Evolutionary conservation across 2,113 vertebrate species (phyloP).

Genomic region (Otis tarda): DNA sequence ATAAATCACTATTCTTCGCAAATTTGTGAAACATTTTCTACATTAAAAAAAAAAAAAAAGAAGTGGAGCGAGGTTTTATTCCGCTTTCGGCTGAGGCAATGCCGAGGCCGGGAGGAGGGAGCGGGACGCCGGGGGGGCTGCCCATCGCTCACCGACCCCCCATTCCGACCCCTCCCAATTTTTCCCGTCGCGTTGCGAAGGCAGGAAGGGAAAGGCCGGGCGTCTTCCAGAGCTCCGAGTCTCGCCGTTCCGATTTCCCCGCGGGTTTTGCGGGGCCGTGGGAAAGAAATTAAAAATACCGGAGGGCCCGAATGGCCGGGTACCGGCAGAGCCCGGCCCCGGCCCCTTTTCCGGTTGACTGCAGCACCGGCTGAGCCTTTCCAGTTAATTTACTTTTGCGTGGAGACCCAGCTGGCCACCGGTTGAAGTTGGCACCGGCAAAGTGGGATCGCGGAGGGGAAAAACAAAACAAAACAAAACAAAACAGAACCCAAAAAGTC

Average conservation of each 20-base stretch:
- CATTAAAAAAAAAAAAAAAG: no score
- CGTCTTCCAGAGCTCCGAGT: neutral
- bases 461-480: no score
- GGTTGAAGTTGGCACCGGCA: conserved; percentile 18
- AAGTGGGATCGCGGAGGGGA: neutral
- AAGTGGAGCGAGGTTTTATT: neutral
- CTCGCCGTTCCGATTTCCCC: neutral
- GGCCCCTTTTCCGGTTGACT: conserved; percentile 25
- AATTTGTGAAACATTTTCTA: neutral
- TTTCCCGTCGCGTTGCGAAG: neutral
- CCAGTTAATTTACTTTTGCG: conserved; percentile 67
- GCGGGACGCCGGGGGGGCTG: neutral
- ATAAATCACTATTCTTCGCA: neutral
- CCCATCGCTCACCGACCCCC: neutral
- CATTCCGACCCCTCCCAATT: no score
- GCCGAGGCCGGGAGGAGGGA: neutral
- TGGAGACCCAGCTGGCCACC: conserved; percentile 60
- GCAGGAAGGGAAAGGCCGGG: neutral
- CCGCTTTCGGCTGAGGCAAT: neutral
- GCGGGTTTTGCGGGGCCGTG: neutral
- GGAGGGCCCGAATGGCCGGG: neutral
- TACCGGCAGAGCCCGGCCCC: neutral
- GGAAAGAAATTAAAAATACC: neutral
- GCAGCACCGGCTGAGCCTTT: conserved; percentile 43
- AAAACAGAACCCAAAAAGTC: no score